phyloP scores from a whole-genome alignment of 2,888 invertebrate species.

The Aphrophora alni region DNA sequence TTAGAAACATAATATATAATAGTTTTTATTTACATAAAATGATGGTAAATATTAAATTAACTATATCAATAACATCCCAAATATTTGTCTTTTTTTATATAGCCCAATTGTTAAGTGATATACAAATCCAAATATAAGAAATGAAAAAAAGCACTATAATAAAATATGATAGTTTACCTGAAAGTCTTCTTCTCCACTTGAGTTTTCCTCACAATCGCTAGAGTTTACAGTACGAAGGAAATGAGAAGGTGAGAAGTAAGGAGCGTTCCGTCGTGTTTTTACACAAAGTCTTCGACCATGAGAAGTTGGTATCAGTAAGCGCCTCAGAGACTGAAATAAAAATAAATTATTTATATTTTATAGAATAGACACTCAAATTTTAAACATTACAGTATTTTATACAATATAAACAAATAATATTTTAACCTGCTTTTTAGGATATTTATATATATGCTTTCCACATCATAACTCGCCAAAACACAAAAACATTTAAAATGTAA shows the following conservation, averaged over 20 bases:
- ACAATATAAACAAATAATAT: background rate
- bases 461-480: no score
- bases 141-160: background rate
- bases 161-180: constrained; percentile 15
- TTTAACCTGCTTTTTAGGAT: no score
- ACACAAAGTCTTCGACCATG: constrained; percentile 32
- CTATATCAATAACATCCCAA: no score
- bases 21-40: no score
- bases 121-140: background rate
- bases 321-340: constrained; percentile 43
- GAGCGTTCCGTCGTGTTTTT: constrained; percentile 30
- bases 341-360: no score
- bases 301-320: constrained; percentile 39
- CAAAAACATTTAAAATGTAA: no score
- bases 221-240: constrained; percentile 33
- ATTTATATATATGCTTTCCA: no score
- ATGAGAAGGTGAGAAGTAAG: constrained; percentile 32
- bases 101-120: background rate
- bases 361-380: no score
- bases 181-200: constrained; percentile 58
- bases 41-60: no score
- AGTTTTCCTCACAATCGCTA: constrained; percentile 58
- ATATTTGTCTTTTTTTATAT: background rate
- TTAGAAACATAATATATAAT: no score
- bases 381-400: background rate